Evolutionary conservation across 2,797 vertebrate genomes (phyloP), one percentile per base, ranked within the genome.

Genomic region (Centroberyx gerrardi): DNA sequence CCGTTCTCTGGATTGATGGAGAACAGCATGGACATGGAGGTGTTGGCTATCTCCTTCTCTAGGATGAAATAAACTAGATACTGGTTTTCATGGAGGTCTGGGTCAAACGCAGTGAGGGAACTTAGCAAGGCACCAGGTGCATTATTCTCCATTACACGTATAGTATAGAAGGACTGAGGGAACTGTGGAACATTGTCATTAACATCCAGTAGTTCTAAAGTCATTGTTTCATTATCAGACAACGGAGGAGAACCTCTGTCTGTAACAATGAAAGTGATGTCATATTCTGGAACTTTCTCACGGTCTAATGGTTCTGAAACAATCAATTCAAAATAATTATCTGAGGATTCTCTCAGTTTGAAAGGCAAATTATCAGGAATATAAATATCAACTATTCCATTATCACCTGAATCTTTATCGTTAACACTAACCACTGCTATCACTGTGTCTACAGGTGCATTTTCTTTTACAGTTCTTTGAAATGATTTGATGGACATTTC

Each of bases 111-210:
- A 38, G 82, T 83, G 40, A 89, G 27, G 15, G 84, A 81, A 48
- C 72, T 68, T 63, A 89, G 53, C 59, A 78, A 77, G 15, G 75
- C 78, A 33, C 87, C 84, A 14, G 84, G 87, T 4, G 75, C 68
- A 18, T 88, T 88, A 62, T 90, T 90, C 63, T 90, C 88, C 31
- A 63, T 54, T 12, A 90, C 81, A 17, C 63, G 72, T 17, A 88
- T 79, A 4, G 66, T 85, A 62, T 87, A 87, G 65, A 62, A 76
- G 0, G 63, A 48, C 65, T 82, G 59, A 1, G 85, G 64, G 42
- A 95, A 94, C 5, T 51, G 10, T 0, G 94, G 94, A 0, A 89
- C 82, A 9, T 95, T 94, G 82, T 95, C 94, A 40, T 95, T 95
- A 29, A 91, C 76, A 53, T 94, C 94, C 4, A 84, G 72, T 3